Evolutionary conservation across 35 echinoderm and acorn worm species (phyloP), one percentile per base, ranked within the genome.

Genomic region (Strongylocentrotus purpuratus): DNA sequence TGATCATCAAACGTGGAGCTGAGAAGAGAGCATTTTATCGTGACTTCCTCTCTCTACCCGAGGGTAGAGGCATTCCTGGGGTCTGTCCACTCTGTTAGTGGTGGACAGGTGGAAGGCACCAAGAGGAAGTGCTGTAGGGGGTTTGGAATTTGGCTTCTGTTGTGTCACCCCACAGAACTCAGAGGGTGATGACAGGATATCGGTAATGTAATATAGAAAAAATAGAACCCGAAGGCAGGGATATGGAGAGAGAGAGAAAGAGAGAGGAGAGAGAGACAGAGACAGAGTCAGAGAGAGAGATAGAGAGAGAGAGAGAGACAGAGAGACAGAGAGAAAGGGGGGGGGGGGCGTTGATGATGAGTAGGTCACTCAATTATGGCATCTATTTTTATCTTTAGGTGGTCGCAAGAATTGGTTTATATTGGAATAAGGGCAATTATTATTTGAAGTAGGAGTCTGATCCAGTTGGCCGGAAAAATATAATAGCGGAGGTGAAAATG

Each of bases 321-420:
- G 61, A 70, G 50, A 55, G 50, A 55, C 8, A 10, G 50, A 55
- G 50, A 55, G 50, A 55, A 14, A 55, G 8, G 50, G 50, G 50
- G 50, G 50, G 52, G 52, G 52, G 52, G 52, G 52, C 0, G 2
- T 10, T 59, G n/a, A n/a, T 59, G 17, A 17, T 59, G 35, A 41
- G 65, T 78, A 78, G 65, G 65, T 78, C 65, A 78, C 65, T 78
- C 65, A 78, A 78, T 78, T 78, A 78, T 78, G 65, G 65, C 20
- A 78, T 78, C 65, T 78, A 78, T 78, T 78, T 78, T 78, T 78
- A 78, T 78, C 65, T 28, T 1, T n/a, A 78, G 65, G 65, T 78
- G 65, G 18, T 18, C 18, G 20, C 22, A 78, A n/a, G 1, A 78
- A 78, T 78, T 7, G 20, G 65, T 78, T n/a, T n/a, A n/a, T 10